A percentile compares a stretch with the other conserved stretches of the same genome.
These are phyloP conservation scores for Lydus trimaculatus DNA, from an alignment of 2,888 invertebrate genomes.

Conservation along the genomic window DNA sequence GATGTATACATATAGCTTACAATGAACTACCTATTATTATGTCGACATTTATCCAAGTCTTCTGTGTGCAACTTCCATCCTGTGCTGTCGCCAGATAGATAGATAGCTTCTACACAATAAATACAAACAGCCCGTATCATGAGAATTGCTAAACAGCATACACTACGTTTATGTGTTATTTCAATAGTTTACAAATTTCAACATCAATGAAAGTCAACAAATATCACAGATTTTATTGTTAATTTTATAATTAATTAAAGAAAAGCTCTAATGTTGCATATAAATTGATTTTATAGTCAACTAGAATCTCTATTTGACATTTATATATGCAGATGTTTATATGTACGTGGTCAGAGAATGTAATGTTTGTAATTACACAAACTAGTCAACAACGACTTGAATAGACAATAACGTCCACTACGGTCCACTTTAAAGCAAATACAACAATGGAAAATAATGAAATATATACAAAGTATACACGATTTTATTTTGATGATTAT, in stretches of 20 bases:
- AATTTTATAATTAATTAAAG: background rate
- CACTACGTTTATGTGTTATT: constrained; percentile 14
- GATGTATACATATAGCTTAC: constrained; percentile 44
- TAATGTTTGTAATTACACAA: constrained; percentile 25
- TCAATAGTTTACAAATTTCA: constrained; percentile 18
- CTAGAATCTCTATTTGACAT: background rate
- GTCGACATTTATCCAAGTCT: constrained; percentile 38
- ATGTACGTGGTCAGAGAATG: constrained; percentile 22
- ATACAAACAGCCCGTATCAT: constrained; percentile 38
- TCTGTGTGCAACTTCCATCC: constrained; percentile 36
- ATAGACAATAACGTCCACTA: background rate
- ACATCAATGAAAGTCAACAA: constrained; percentile 5
- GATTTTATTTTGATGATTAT: background rate
- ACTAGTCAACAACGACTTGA: constrained; percentile 12
- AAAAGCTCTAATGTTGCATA: background rate
- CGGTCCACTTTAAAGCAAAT: background rate
- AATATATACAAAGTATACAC: no score
- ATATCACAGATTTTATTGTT: background rate
- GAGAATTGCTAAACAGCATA: constrained; percentile 36
- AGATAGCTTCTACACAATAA: constrained; percentile 42
- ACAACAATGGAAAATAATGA: background rate
- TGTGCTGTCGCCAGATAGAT: constrained; percentile 41
- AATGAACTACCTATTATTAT: constrained; percentile 43
- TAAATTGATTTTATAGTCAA: background rate
- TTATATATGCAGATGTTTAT: background rate